Conservation (phyloP, 2,888 invertebrate genomes). For the Sceliomorpha sp. region DNA sequence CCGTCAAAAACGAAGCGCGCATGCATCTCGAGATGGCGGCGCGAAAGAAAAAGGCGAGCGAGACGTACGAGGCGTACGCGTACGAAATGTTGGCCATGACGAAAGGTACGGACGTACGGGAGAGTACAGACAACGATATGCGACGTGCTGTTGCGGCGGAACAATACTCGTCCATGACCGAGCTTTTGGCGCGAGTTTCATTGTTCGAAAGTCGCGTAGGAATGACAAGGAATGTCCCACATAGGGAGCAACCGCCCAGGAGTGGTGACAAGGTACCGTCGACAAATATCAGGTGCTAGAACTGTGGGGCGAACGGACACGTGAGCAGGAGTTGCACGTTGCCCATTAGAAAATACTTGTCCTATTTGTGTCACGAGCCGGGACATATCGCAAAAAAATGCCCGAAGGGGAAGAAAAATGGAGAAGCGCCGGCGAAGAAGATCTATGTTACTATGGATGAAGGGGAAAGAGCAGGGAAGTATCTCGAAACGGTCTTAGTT, state of each 20-base stretch:
- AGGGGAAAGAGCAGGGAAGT: too few species aligned
- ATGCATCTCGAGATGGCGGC: constrained; percentile 6
- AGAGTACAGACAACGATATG: constrained; percentile 8
- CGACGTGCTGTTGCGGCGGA: constrained; percentile 11
- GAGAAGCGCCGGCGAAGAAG: too few species aligned
- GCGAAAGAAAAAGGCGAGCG: constrained; percentile 11
- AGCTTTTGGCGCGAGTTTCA: neutral
- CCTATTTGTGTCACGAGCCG: constrained; percentile 7
- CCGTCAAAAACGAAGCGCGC: constrained; percentile 4
- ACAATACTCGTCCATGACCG: neutral
- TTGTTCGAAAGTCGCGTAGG: constrained; percentile 9
- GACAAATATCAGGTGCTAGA: constrained; percentile 9
- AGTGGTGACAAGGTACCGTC: neutral
- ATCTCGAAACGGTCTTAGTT: too few species aligned
- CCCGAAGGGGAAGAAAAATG: constrained; percentile 2
- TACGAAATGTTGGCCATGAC: constrained; percentile 24
- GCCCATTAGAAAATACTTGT: constrained; percentile 5
- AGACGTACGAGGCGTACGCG: constrained; percentile 14
- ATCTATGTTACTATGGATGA: too few species aligned
- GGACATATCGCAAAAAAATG: constrained; percentile 11
- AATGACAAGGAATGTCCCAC: neutral
- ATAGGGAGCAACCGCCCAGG: neutral
- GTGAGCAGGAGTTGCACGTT: constrained; percentile 5
- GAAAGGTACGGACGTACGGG: neutral
- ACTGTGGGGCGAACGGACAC: constrained; percentile 11